phyloP scores from a whole-genome alignment of 2,888 invertebrate species.

The Rotaria socialis region DNA sequence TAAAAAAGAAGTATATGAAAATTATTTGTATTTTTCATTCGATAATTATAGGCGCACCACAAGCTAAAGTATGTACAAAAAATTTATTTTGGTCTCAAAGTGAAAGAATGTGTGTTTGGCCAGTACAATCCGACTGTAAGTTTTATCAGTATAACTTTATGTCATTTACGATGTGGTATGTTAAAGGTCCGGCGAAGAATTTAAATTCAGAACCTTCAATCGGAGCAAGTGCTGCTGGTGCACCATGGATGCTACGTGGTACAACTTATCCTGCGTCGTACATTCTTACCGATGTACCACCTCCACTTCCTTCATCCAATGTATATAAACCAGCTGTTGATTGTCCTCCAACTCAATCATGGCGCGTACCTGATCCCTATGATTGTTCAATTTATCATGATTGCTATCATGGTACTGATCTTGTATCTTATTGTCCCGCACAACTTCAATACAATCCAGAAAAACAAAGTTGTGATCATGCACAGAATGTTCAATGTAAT shows the following conservation, averaged over 20 bases:
- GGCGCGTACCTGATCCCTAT: constrained; percentile 41
- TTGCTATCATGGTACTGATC: constrained; percentile 42
- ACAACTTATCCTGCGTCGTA: background rate
- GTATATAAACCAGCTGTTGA: background rate
- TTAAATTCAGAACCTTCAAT: background rate
- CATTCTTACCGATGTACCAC: background rate
- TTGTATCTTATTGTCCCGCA: constrained; percentile 40
- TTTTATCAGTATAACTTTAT: background rate
- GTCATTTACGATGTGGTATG: too few relatives aligned
- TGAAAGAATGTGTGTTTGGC: constrained; percentile 44
- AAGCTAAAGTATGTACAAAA: constrained; percentile 43
- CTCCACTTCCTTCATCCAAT: constrained; percentile 6
- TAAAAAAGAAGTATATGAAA: too few relatives aligned
- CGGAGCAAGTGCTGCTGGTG: too few relatives aligned
- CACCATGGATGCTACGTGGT: background rate
- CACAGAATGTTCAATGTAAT: constrained; percentile 40
- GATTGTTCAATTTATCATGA: constrained; percentile 46
- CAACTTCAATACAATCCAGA: constrained; percentile 42
- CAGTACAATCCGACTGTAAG: constrained; percentile 45
- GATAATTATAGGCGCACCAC: background rate
- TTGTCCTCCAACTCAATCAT: constrained; percentile 31
- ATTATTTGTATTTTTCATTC: background rate
- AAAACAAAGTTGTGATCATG: constrained; percentile 41
- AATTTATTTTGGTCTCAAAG: constrained; percentile 41
- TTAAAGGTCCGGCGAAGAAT: background rate